Evolutionary conservation across 2,797 vertebrate genomes (phyloP).

Genomic region (Vultur gryphus): DNA sequence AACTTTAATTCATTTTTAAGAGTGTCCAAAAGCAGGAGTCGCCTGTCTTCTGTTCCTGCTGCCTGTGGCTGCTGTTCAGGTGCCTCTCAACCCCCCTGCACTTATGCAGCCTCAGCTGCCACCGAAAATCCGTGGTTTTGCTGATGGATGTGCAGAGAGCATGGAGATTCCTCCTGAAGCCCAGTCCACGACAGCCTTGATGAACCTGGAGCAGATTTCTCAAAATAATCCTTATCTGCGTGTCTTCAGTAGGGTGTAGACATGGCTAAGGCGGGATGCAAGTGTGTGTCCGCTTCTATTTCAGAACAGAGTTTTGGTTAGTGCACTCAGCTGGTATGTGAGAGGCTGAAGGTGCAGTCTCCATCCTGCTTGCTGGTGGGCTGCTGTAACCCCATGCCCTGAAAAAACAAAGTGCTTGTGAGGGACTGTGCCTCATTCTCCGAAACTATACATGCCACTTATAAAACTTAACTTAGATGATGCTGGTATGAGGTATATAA

Average conservation of each 20-base stretch:
- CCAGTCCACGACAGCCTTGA: neutral
- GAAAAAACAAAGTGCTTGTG: neutral
- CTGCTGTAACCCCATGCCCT: neutral
- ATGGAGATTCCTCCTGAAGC: neutral
- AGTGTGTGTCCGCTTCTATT: accelerated
- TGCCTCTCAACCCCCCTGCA: neutral
- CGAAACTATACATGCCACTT: neutral
- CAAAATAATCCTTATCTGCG: neutral
- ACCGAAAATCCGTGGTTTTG: neutral
- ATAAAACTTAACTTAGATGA: neutral
- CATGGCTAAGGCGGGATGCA: neutral
- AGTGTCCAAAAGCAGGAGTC: neutral
- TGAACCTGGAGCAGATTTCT: neutral
- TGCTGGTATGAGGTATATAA: neutral
- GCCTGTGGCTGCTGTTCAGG: neutral
- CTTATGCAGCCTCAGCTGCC: neutral
- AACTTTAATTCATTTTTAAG: neutral
- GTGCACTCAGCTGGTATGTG: neutral
- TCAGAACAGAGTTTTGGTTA: neutral
- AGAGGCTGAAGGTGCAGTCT: neutral
- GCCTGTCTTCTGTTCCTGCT: neutral
- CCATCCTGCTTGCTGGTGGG: neutral
- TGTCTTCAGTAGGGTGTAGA: neutral
- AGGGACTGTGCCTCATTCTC: neutral
- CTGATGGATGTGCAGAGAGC: neutral